Evolutionary conservation across 2,888 invertebrate genomes (phyloP).

Genomic region (Chorisops tibialis): DNA sequence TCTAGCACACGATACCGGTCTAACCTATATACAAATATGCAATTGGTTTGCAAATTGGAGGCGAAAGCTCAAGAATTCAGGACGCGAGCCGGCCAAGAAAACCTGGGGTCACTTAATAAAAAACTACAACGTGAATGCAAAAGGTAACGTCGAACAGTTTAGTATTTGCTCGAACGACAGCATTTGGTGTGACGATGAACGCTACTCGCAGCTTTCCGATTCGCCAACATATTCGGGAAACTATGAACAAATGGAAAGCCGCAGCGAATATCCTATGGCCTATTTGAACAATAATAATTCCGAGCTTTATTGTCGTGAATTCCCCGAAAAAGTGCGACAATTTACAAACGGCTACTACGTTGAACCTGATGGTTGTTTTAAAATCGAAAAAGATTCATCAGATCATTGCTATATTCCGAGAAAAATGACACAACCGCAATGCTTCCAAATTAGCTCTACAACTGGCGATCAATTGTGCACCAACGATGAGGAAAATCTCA

Average conservation of each 20-base stretch:
- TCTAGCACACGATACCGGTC: conserved; percentile 68
- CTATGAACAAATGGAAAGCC: conserved; percentile 16
- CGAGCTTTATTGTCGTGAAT: not conserved
- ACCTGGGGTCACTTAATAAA: conserved; percentile 70
- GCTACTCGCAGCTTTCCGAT: conserved; percentile 29
- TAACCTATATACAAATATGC: conserved; percentile 73
- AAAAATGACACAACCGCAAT: conserved; percentile 40
- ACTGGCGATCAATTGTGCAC: conserved; percentile 40
- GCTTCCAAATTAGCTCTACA: conserved; percentile 51
- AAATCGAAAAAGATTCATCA: conserved; percentile 21
- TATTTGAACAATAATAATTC: conserved; percentile 25
- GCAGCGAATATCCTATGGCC: conserved; percentile 23
- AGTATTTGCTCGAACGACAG: conserved; percentile 76
- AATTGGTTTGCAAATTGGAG: conserved; percentile 86
- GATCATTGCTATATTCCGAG: conserved; percentile 46
- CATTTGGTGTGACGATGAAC: conserved; percentile 71
- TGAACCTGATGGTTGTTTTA: not conserved
- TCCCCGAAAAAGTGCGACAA: not conserved
- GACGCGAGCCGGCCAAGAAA: conserved; percentile 63
- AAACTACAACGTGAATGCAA: conserved; percentile 70
- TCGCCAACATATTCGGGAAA: conserved; percentile 31
- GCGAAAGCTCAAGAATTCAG: conserved; percentile 72
- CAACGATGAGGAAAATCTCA: conserved; percentile 7
- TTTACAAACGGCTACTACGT: conserved; percentile 22
- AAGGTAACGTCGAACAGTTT: conserved; percentile 76